Evolutionary conservation across 2,888 invertebrate species (phyloP).

Genomic region (Silvanus unidentatus): DNA sequence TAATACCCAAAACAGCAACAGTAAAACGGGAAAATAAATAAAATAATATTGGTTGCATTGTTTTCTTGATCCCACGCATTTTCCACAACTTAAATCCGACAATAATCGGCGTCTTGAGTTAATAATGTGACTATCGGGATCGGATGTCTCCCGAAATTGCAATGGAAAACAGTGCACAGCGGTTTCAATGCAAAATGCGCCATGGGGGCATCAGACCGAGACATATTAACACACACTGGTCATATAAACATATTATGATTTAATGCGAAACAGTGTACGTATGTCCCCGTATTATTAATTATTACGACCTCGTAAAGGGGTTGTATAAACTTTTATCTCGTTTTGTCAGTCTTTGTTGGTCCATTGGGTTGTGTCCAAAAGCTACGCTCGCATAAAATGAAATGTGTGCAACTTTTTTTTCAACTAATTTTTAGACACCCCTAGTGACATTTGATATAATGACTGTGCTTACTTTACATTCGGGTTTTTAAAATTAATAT

Average conservation of each 20-base stretch:
- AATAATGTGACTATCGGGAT: no score
- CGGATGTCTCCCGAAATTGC: no score
- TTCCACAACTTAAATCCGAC: no score
- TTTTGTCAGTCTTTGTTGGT: constrained; percentile 38
- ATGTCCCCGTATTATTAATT: constrained; percentile 39
- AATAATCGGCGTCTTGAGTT: no score
- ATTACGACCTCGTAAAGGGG: constrained; percentile 40
- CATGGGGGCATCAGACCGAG: constrained; percentile 12
- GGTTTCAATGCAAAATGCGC: neutral
- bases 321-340: constrained; percentile 40
- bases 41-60: neutral
- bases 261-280: constrained; percentile 32
- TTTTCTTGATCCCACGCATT: no score
- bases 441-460: constrained; percentile 34
- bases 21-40: neutral
- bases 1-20: neutral
- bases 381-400: constrained; percentile 26
- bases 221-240: constrained; percentile 30
- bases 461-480: constrained; percentile 25
- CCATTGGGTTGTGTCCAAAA: constrained; percentile 29
- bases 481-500: constrained; percentile 29
- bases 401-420: constrained; percentile 30
- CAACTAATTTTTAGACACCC: constrained; percentile 27
- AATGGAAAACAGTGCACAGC: no score
- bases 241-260: constrained; percentile 44